Evolutionary conservation across 1,140 invertebrate genomes (phyloP).

Genomic region (Drosophila nigrodunni): DNA sequence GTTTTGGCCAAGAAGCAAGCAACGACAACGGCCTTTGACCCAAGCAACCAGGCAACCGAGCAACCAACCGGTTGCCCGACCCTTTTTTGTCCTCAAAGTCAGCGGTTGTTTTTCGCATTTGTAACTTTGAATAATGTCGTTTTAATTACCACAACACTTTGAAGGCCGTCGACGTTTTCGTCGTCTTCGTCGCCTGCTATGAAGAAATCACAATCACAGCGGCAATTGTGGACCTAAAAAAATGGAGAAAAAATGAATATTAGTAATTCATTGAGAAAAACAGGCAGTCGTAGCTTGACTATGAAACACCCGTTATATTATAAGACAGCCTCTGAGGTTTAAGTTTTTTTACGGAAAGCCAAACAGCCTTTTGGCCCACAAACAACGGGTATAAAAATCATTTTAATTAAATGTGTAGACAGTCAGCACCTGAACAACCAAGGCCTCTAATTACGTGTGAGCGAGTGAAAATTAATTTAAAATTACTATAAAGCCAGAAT

Average conservation of each 20-base stretch:
- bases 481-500: constrained; percentile 58
- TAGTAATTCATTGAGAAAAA: constrained; percentile 28
- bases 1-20: constrained; percentile 47
- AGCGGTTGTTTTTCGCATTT: constrained; percentile 38
- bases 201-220: constrained; percentile 33
- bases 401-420: constrained; percentile 70
- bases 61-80: constrained; percentile 14
- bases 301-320: no score
- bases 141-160: constrained; percentile 79
- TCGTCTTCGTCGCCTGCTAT: constrained; percentile 17
- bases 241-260: constrained; percentile 54
- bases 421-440: constrained; percentile 34
- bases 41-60: background rate
- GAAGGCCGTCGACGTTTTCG: constrained; percentile 18
- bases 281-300: no score
- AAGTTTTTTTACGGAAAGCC: no score
- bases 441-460: constrained; percentile 64
- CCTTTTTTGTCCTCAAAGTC: constrained; percentile 46
- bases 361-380: no score
- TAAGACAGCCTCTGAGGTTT: no score
- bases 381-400: constrained; percentile 39
- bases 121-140: constrained; percentile 78
- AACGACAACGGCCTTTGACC: constrained; percentile 43
- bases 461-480: constrained; percentile 60
- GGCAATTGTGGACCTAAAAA: constrained; percentile 20